Evolutionary conservation across 1,140 invertebrate genomes (phyloP), one percentile per base, ranked within the genome.

Genomic region (Euwallacea fornicatus): DNA sequence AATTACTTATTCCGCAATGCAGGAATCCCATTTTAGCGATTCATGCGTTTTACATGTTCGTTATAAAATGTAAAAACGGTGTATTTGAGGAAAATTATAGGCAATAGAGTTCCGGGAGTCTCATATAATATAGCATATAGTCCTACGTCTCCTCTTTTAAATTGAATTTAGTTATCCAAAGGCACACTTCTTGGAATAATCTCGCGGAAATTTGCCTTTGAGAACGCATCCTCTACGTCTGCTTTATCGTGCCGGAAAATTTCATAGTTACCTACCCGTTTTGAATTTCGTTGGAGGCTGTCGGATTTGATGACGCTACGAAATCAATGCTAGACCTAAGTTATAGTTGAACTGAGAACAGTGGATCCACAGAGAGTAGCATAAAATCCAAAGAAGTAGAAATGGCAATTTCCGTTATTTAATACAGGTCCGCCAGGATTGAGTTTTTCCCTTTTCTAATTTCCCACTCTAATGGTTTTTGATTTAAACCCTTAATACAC

Each of bases 401-500:
- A 66, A 66, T 66, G n/a, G 64, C 64, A 66, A 66, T 66, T 66
- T 66, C 64, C 64, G 41, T 53, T 50, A 50, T n/a, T 66, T 66
- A 66, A 66, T 55, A n/a, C 64, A 42, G 64, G 50, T 66, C 47
- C 64, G 64, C 47, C 8, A 43, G 42, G 42, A 11, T 61, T 61
- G 42, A 16, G 44, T 47, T 63, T 59, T 67, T 59, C 53, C 55
- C 53, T 55, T 59, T 67, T 67, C 50, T 67, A 67, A 67, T 67
- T 67, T 67, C 8, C 55, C 65, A 67, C 65, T 67, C 65, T 67
- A 67, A 67, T 67, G 65, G 65, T 58, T 67, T 67, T 33, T 67
- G 65, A 67, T 67, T 67, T 58, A 59, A 67, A 50, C 42, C 55
- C 44, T 33, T 56, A 67, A 67, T 67, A 67, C 42, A 67, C 50